Evolutionary conservation across 2,888 invertebrate genomes (phyloP), one percentile per base, ranked within the genome.

Genomic region (Phyllotreta striolata): DNA sequence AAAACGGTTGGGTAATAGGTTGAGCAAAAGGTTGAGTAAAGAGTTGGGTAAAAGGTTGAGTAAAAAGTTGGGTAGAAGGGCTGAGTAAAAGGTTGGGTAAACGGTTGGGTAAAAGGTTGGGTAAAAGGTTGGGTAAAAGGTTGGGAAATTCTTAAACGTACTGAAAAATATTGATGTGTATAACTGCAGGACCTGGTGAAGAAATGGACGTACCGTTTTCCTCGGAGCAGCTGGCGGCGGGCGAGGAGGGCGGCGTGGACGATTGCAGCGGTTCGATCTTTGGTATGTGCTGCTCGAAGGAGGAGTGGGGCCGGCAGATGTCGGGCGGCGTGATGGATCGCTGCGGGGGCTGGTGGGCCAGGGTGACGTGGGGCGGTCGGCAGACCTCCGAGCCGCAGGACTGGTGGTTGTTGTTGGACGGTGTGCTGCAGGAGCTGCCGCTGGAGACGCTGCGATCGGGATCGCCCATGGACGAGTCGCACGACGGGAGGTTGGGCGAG

Each of bases 401-500:
- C 71, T 83, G 82, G 78, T 85, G 84, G 74, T 85, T 84, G 78
- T 85, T 85, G 74, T 84, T 84, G 56, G 83, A 83, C 54, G 84
- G 83, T 66, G 88, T 86, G 74, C 85, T 83, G 78, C 86, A 86
- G 70, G 85, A 85, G 71, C 85, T 85, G 83, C 85, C 84, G 81
- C 80, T 86, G 83, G 75, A 81, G 72, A 79, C 79, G 78, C 80
- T 80, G 67, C 87, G 88, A 70, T 83, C 84, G 71, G 83, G 80
- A 86, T 85, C 85, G 71, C 85, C 85, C 84, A 84, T 85, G 74
- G 84, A 84, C 77, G 81, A 81, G 73, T 82, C 81, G 78, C 81
- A 81, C 75, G 88, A 88, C 63, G 91, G 90, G 69, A 90, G 87
- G 78, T 88, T 90, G 72, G 91, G 90, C 78, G 90, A 90, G 71